phyloP scores from a whole-genome alignment of 2,888 invertebrate genomes.

The Amblyjoppa proteus region DNA sequence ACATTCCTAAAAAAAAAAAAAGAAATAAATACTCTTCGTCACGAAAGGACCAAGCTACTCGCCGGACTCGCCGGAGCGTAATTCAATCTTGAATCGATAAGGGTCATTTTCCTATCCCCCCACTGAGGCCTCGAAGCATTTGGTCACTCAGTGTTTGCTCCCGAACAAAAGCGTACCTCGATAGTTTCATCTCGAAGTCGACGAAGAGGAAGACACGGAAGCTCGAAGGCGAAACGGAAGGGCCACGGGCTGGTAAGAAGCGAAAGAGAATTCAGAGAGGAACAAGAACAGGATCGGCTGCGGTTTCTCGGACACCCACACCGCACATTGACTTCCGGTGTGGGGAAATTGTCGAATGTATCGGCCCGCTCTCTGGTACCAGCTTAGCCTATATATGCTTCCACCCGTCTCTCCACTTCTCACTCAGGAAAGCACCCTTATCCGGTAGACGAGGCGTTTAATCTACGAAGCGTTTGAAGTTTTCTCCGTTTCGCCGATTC shows the following conservation, averaged over 20 bases:
- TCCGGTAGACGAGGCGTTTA: constrained; percentile 73
- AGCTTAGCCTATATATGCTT: constrained; percentile 41
- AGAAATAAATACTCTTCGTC: neutral
- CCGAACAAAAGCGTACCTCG: constrained; percentile 35
- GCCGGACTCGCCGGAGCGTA: constrained; percentile 6
- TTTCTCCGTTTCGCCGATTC: constrained; percentile 67
- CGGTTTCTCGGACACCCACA: constrained; percentile 36
- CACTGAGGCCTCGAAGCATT: constrained; percentile 9
- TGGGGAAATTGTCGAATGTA: constrained; percentile 74
- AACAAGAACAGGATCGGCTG: constrained; percentile 27
- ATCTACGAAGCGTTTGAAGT: constrained; percentile 77
- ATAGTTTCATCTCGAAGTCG: constrained; percentile 41
- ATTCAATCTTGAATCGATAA: constrained; percentile 52
- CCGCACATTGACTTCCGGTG: constrained; percentile 75
- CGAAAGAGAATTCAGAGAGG: constrained; percentile 65
- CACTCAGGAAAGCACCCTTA: constrained; percentile 66
- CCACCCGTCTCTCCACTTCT: constrained; percentile 33
- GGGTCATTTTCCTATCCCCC: constrained; percentile 33
- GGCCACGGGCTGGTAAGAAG: constrained; percentile 70
- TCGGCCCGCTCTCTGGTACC: constrained; percentile 50
- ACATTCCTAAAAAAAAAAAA: neutral
- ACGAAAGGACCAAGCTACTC: neutral
- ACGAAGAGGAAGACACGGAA: constrained; percentile 48
- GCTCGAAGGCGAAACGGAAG: constrained; percentile 61
- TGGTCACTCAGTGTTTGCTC: constrained; percentile 29